These are phyloP conservation scores for Leptestheria dahalacensis DNA, from an alignment of 1,140 invertebrate genomes.

Conservation along the genomic window DNA sequence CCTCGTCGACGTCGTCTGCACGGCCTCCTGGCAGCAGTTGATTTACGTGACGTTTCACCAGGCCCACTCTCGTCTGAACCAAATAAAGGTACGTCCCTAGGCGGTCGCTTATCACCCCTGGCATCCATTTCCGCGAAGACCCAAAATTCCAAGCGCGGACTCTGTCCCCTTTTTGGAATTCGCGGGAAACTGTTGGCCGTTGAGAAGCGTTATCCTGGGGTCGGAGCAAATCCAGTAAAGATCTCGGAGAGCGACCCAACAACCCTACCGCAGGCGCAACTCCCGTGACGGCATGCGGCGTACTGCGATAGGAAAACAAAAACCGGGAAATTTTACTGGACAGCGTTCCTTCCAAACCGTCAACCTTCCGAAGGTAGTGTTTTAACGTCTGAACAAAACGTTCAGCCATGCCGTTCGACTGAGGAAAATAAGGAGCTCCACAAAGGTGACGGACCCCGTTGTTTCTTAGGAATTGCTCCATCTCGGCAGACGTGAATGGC, in stretches of 20 bases:
- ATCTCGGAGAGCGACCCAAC: slow-evolving; percentile 3
- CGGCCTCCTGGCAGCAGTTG: no score
- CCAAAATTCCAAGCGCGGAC: no score
- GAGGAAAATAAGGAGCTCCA: slow-evolving; percentile 8
- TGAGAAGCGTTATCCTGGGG: no score
- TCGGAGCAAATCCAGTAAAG: slow-evolving; percentile 14
- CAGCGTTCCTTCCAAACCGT: background rate
- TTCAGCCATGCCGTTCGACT: slow-evolving; percentile 16
- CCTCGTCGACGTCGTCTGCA: no score
- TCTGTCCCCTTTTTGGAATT: no score
- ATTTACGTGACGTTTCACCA: no score
- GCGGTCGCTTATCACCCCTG: no score
- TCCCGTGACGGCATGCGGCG: slow-evolving; percentile 18
- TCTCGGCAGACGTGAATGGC: slow-evolving; percentile 29
- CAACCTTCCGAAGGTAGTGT: slow-evolving; percentile 7
- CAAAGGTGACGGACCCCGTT: slow-evolving; percentile 27
- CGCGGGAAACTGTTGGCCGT: no score
- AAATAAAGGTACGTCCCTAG: no score
- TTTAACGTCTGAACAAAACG: no score
- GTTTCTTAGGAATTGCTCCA: slow-evolving; percentile 26
- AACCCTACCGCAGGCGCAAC: slow-evolving; percentile 17
- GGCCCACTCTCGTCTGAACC: no score
- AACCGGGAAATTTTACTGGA: slow-evolving; percentile 11
- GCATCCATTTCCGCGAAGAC: no score
- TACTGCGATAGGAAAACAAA: slow-evolving; percentile 17